Base-by-base conservation (phyloP, 1,140 invertebrate genomes). In the Pemphigus obesinymphae region DNA sequence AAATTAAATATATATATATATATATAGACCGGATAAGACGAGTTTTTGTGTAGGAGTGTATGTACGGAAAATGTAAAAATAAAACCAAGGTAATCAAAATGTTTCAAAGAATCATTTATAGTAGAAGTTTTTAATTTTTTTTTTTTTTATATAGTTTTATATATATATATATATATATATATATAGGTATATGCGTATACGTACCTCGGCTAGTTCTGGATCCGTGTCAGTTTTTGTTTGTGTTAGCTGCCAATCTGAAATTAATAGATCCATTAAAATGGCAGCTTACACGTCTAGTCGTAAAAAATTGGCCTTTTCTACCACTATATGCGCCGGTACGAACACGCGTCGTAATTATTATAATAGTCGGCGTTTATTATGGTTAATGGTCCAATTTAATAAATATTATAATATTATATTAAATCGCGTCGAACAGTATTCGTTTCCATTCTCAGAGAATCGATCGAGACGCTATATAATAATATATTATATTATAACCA, bases 211-310 rank as follows among this genome's bases (percentile, higher is more conserved):
- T 31, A 80, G 37, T 80, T 80, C 76, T 63, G 76, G 37, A 43
- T 80, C 76, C 8, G 76, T 45, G 55, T 80, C 40, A 29, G 76
- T 55, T 80, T 80, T 80, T 29, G 76, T 43, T 43, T 80, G 76
- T 1, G 76, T 45, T 5, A 80, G 34, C 34, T 80, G 50, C 76
- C 76, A 80, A 80, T 80, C 76, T 80, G 76, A 61, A 80, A 80
- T 40, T 8, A 80, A 43, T 29, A 73, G 17, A 48, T 26, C 15
- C 13, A 43, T 70, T 15, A 45, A 26, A 70, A 68, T 68, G 20
- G 31, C n/a, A n/a, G n/a, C 31, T 37, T n/a, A 1, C 34, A 37
- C 20, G 13, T 31, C 26, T 61, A 0, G 23, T 6, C 7, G 29
- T 61, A 17, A 31, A 61, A 61, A 61, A 31, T 29, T 20, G 5